Conservation (phyloP, 1,140 invertebrate genomes). For the Centruroides vittatus region DNA sequence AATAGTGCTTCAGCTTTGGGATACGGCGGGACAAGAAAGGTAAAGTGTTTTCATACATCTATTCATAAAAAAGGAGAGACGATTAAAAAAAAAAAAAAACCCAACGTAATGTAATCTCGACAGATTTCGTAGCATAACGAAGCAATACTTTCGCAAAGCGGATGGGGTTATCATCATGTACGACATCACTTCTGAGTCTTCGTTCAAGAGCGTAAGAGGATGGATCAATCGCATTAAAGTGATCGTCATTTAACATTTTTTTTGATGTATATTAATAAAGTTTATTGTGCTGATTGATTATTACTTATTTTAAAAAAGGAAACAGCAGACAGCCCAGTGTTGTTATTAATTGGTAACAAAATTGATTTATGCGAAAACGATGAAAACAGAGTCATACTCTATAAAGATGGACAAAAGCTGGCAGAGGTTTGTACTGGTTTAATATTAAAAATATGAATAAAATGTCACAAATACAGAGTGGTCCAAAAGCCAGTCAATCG, state of each 20-base stretch:
- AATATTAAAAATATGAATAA: too few relatives aligned
- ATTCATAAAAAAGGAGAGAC: too few relatives aligned
- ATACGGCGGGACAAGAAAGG: constrained; percentile 44
- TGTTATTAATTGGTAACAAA: constrained; percentile 42
- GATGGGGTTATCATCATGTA: constrained; percentile 44
- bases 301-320: constrained; percentile 22
- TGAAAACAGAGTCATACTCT: constrained; percentile 26
- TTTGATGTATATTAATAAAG: too few relatives aligned
- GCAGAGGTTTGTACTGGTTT: constrained; percentile 27
- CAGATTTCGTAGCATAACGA: constrained; percentile 41
- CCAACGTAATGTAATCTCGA: background rate
- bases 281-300: too few relatives aligned
- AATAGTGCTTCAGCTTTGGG: constrained; percentile 42
- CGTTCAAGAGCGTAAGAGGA: constrained; percentile 37
- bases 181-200: constrained; percentile 38
- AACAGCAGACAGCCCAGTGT: constrained; percentile 36
- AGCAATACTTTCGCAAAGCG: constrained; percentile 44
- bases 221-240: constrained; percentile 39
- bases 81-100: too few relatives aligned
- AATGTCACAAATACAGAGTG: too few relatives aligned
- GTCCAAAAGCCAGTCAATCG: background rate
- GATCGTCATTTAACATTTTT: background rate
- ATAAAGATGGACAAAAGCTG: constrained; percentile 33
- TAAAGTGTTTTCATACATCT: constrained; percentile 7
- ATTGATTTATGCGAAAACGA: constrained; percentile 36